Base-by-base conservation (phyloP, 2,113 vertebrate species). In the Tauraco erythrolophus region DNA sequence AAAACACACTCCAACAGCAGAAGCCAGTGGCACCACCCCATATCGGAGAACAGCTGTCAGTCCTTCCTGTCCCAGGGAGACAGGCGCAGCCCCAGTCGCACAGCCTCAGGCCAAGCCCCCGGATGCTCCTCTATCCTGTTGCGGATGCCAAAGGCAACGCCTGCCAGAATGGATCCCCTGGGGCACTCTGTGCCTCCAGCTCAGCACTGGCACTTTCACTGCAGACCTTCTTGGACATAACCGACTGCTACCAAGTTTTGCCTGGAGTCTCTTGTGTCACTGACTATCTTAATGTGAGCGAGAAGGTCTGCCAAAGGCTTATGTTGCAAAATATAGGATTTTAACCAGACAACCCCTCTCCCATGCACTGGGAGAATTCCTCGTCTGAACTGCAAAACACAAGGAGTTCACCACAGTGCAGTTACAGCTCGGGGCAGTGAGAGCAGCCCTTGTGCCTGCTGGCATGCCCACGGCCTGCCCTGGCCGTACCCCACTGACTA, bases 81-180 rank as follows among this genome's bases (percentile, higher is more conserved):
- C 0, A 0, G 50, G 64, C 31, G 0, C 41, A 51, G 43, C 22
- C 69, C 30, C 3, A 1, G 14, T 2, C 22, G 2, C 6, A 6
- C 5, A 54, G 64, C 53, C 65, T 10, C 2, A 3, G 61, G n/a
- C 43, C 61, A 5, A 24, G 43, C 17, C 3, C 43, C 17, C 0
- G 1, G 25, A 33, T 27, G 33, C 65, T 41, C 43, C 56, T 35
- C 31, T 43, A 4, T 30, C 61, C 60, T 1, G 0, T 21, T 2
- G 11, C 0, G 5, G 11, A 21, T 3, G 5, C 3, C 23, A 51
- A 28, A 54, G 21, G 56, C 2, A 0, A 21, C 4, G 2, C 33
- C 68, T 2, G 14, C 4, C 51, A 22, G 51, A 43, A 15, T 12
- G 6, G 61, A 58, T 6, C 28, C 48, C 64, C 60, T 0, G 4